Evolutionary conservation across 2,888 invertebrate genomes (phyloP).

Genomic region (Meghimatium bilineatum): DNA sequence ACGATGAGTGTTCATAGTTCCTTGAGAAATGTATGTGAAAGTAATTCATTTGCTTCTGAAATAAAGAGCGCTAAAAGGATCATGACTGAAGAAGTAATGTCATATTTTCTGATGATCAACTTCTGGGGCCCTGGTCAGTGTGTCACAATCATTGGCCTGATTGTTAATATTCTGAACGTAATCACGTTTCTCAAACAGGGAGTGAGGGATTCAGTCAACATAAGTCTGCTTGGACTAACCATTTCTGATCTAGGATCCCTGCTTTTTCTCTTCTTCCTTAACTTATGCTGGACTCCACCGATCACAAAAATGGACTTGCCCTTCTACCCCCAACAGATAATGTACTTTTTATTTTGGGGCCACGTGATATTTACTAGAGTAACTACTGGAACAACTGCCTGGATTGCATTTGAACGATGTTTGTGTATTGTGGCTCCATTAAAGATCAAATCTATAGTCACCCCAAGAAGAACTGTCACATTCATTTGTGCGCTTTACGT

Average conservation of each 20-base stretch:
- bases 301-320: neutral
- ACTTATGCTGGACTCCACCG: neutral
- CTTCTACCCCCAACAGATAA: neutral
- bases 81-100: neutral
- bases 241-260: slow-evolving; percentile 12
- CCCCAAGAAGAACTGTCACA: neutral
- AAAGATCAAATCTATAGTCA: neutral
- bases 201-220: slow-evolving; percentile 4
- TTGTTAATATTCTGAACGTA: neutral
- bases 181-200: slow-evolving; percentile 17
- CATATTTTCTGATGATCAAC: neutral
- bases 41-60: too few species aligned
- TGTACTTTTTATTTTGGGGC: slow-evolving; percentile 4
- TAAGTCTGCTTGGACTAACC: slow-evolving; percentile 27
- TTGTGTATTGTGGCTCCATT: slow-evolving; percentile 16
- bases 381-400: slow-evolving; percentile 15
- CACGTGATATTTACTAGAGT: slow-evolving; percentile 13
- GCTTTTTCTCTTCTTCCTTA: neutral
- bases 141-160: neutral
- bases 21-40: too few species aligned
- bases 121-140: slow-evolving; percentile 24
- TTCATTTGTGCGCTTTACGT: neutral
- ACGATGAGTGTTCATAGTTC: too few species aligned
- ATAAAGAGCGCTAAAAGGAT: neutral
- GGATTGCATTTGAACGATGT: slow-evolving; percentile 5